Evolutionary conservation across 2,797 vertebrate species (phyloP).

Genomic region (Paedocypris micromegethes): DNA sequence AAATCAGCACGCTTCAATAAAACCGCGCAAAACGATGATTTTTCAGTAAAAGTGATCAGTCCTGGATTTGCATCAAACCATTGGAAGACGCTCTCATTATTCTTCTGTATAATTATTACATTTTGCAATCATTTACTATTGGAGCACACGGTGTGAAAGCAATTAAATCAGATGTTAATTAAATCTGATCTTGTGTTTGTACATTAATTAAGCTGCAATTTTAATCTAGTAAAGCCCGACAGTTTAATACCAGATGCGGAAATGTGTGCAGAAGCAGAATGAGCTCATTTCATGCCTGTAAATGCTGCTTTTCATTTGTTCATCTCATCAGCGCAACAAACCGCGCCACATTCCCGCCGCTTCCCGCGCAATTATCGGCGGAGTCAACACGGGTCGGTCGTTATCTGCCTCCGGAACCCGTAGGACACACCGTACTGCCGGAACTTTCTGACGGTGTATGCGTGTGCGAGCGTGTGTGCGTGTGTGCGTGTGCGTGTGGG

Average conservation of each 20-base stretch:
- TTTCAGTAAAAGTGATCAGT: conserved; percentile 66
- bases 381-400: conserved; percentile 20
- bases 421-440: conserved; percentile 5
- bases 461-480: not conserved
- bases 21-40: conserved; percentile 64
- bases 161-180: conserved; percentile 82
- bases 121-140: conserved; percentile 63
- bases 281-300: conserved; percentile 76
- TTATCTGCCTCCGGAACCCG: conserved; percentile 20
- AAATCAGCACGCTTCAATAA: conserved; percentile 53
- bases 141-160: conserved; percentile 62
- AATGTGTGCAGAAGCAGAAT: conserved; percentile 63
- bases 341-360: conserved; percentile 11
- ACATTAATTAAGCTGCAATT: conserved; percentile 76
- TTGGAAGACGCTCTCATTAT: conserved; percentile 63
- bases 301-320: conserved; percentile 56
- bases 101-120: conserved; percentile 66
- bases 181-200: conserved; percentile 81
- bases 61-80: conserved; percentile 61
- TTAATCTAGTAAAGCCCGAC: conserved; percentile 76
- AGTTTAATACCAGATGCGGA: conserved; percentile 65
- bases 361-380: conserved; percentile 17
- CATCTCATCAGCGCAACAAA: conserved; percentile 35
- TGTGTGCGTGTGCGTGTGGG: not conserved
- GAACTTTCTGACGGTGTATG: not conserved